Conservation (phyloP, 2,113 vertebrate species). For the Psammodynastes pulverulentus region DNA sequence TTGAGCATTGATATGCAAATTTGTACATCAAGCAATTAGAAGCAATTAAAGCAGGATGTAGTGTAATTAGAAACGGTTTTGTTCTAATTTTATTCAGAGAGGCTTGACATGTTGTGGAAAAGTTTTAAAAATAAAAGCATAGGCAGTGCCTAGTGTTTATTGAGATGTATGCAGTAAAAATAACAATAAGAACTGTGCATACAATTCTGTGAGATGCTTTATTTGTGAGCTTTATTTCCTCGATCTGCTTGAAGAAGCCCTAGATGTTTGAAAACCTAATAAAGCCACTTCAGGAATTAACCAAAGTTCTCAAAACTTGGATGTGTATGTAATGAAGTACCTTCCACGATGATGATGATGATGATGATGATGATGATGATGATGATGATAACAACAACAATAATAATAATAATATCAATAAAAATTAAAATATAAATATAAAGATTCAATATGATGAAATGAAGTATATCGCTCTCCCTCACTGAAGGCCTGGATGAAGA, state of each 20-base stretch:
- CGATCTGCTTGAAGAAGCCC: not conserved
- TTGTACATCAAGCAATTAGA: conserved; percentile 70
- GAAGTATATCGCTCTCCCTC: not conserved
- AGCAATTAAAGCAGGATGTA: conserved; percentile 74
- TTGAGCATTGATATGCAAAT: conserved; percentile 74
- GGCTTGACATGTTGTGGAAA: conserved; percentile 59
- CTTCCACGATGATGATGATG: too few relatives aligned
- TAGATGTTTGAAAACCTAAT: not conserved
- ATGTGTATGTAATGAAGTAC: not conserved
- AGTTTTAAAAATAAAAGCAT: conserved; percentile 57
- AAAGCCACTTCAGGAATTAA: not conserved
- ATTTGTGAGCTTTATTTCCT: not conserved
- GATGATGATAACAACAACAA: too few relatives aligned
- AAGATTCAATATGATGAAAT: not conserved
- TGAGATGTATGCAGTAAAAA: conserved; percentile 49
- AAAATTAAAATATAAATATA: not conserved
- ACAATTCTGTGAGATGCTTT: not conserved
- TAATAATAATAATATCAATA: not conserved
- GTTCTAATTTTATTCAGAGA: conserved; percentile 70
- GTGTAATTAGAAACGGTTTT: conserved; percentile 73
- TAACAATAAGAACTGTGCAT: not conserved
- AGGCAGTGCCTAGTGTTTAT: conserved; percentile 51
- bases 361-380: too few relatives aligned
- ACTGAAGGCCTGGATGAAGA: not conserved
- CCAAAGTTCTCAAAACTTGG: not conserved